Conservation (phyloP, 2,113 vertebrate species). For the Microtus pennsylvanicus region DNA sequence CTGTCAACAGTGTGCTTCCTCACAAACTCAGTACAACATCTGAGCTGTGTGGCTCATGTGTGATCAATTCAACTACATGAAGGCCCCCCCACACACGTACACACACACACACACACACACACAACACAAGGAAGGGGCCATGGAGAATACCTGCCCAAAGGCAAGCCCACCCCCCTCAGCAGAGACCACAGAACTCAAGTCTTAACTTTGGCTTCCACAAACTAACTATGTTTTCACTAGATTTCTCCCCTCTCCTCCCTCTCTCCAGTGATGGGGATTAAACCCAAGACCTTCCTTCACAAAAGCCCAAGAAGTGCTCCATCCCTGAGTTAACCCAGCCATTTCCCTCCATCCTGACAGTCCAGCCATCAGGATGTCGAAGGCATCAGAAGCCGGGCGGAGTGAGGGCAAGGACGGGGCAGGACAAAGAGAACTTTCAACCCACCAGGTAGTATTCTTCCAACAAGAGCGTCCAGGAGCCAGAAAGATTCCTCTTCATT, state of each 20-base stretch:
- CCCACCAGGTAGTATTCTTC: slow-evolving; percentile 95
- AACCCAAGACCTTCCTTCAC: neutral
- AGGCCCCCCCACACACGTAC: neutral
- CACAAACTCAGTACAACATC: neutral
- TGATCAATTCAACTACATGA: neutral
- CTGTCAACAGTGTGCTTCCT: too few relatives aligned
- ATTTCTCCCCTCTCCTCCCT: neutral
- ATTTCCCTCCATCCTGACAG: neutral
- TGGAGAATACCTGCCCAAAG: too few relatives aligned
- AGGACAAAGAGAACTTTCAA: neutral
- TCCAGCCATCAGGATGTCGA: too few relatives aligned
- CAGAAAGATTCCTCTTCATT: slow-evolving; percentile 97
- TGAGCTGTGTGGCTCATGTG: neutral
- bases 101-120: neutral
- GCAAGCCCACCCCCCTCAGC: too few relatives aligned
- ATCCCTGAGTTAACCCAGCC: neutral
- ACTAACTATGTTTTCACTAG: neutral
- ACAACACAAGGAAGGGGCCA: neutral
- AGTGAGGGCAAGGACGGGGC: neutral
- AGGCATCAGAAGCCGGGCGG: neutral
- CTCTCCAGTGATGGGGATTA: neutral
- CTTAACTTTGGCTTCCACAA: neutral
- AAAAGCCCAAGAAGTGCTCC: neutral
- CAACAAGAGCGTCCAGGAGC: slow-evolving; percentile 95
- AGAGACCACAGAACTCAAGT: neutral